Conservation (phyloP, 2,888 invertebrate species). For the Lepidocyrtoides sp. region DNA sequence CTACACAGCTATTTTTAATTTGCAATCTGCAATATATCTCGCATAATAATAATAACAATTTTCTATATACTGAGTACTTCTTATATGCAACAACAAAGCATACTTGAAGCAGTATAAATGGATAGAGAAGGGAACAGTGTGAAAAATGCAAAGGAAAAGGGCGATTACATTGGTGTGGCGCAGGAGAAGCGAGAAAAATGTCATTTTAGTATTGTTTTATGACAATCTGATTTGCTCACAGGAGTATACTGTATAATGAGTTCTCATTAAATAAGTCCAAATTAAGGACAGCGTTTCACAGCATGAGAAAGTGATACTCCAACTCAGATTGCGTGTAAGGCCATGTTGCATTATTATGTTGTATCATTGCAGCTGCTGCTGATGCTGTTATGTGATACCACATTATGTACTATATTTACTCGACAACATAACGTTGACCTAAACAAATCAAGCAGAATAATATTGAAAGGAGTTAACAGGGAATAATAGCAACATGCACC, state of each 20-base stretch:
- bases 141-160: constrained; percentile 54
- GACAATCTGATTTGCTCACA: constrained; percentile 67
- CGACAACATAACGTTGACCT: constrained; percentile 5
- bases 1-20: constrained; percentile 8
- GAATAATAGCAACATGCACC: background rate
- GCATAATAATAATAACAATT: too few species aligned
- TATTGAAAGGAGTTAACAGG: constrained; percentile 47
- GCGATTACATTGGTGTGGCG: constrained; percentile 25
- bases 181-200: constrained; percentile 46
- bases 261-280: constrained; percentile 61
- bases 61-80: too few species aligned
- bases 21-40: background rate
- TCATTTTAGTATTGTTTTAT: constrained; percentile 60
- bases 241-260: constrained; percentile 57
- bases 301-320: constrained; percentile 64
- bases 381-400: background rate
- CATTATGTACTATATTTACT: background rate
- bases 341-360: constrained; percentile 7
- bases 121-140: background rate
- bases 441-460: background rate
- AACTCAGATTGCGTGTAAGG: background rate
- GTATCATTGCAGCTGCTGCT: too few species aligned
- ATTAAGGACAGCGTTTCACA: constrained; percentile 73
- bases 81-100: too few species aligned
- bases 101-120: too few species aligned